phyloP scores from a whole-genome alignment of 2,888 invertebrate species.

The Drosophila formosana region DNA sequence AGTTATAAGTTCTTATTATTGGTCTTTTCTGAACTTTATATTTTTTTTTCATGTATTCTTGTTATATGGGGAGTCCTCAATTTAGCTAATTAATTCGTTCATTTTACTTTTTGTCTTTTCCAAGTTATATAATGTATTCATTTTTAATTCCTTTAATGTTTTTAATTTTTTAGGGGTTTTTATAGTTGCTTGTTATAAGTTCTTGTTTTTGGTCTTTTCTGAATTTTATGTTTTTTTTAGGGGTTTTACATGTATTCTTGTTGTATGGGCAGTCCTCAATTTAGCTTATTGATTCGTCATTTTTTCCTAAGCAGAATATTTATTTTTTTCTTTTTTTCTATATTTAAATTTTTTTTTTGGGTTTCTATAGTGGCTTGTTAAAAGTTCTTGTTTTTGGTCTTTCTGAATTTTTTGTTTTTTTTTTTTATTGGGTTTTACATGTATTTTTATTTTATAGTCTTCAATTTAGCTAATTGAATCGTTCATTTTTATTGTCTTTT shows the following conservation, averaged over 20 bases:
- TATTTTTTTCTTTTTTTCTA: no score
- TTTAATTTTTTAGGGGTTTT: conserved; percentile 1
- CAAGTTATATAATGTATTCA: not conserved
- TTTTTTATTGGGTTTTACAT: no score
- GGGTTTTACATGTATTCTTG: not conserved
- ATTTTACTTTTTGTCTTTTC: not conserved
- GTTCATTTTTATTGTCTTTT: no score
- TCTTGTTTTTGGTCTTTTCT: not conserved
- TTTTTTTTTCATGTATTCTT: not conserved
- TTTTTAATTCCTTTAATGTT: conserved; percentile 4
- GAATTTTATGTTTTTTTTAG: not conserved
- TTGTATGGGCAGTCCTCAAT: not conserved
- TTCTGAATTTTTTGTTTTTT: no score
- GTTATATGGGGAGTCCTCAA: not conserved
- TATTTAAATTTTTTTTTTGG: no score
- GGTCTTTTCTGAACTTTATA: not conserved
- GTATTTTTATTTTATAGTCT: no score
- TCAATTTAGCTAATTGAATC: no score
- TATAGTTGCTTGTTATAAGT: not conserved
- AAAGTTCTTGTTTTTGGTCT: no score
- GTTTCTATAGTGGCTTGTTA: no score
- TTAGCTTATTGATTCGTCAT: not conserved
- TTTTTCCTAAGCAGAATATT: no score
- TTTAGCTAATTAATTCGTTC: not conserved
- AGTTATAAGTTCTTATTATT: not conserved